A percentile compares a stretch with the other conserved stretches of the same genome.
Conservation (phyloP, 1,140 invertebrate genomes). For the Pollicipes pollicipes region DNA sequence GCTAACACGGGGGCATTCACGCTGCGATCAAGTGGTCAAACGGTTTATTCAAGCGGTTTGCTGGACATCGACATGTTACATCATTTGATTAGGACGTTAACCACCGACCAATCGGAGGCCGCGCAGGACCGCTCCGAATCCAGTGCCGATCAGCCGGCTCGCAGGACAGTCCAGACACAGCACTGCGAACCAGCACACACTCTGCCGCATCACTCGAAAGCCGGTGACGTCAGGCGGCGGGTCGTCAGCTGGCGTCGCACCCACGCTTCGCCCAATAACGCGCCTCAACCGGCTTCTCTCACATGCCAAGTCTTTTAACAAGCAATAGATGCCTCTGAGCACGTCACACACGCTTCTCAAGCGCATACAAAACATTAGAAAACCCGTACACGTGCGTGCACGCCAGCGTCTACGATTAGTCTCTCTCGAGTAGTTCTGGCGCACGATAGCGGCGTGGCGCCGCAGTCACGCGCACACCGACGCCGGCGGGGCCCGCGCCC, state of each 20-base stretch:
- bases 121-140: neutral
- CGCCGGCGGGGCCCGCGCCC: too few relatives aligned
- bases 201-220: neutral
- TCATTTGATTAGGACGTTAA: neutral
- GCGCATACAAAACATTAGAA: neutral
- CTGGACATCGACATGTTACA: constrained; percentile 1
- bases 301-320: too few relatives aligned
- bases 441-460: too few relatives aligned
- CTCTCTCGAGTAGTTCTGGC: neutral
- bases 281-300: neutral
- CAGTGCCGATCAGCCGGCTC: neutral
- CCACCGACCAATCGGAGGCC: neutral
- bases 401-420: neutral
- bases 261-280: neutral
- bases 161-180: too few relatives aligned
- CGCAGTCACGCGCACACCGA: too few relatives aligned
- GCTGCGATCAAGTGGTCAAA: neutral
- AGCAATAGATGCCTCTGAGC: too few relatives aligned
- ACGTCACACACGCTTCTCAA: too few relatives aligned
- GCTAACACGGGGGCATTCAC: too few relatives aligned
- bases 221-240: neutral
- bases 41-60: neutral
- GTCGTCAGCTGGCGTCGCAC: neutral
- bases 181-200: neutral
- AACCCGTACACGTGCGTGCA: neutral